Percentiles rank a stretch among this genome's conserved stretches.
Conservation (phyloP, 1,140 invertebrate species). For the Aphidius gifuensis region DNA sequence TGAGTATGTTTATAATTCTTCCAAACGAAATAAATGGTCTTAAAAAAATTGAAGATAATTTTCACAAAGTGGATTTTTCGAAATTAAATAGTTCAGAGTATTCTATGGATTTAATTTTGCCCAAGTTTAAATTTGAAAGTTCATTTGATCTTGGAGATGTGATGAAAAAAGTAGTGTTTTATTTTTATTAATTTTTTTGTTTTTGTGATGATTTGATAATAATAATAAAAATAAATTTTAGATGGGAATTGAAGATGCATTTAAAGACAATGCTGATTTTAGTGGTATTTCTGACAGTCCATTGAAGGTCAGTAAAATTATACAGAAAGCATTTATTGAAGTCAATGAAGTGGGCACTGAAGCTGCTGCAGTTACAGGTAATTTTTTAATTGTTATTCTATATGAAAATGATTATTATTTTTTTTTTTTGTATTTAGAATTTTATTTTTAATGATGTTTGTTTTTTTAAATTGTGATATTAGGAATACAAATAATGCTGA, state of each 20-base stretch:
- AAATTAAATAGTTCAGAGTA: slow-evolving; percentile 7
- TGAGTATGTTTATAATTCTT: slow-evolving; percentile 60
- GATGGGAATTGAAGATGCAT: slow-evolving; percentile 56
- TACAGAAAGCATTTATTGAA: slow-evolving; percentile 63
- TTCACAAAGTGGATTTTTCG: slow-evolving; percentile 39
- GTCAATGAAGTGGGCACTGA: slow-evolving; percentile 64
- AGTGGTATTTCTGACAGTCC: slow-evolving; percentile 52
- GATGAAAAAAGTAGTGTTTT: slow-evolving; percentile 42
- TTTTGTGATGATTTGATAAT: background rate
- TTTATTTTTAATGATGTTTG: too few species aligned
- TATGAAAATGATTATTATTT: background rate
- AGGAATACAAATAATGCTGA: slow-evolving; percentile 1
- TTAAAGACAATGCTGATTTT: slow-evolving; percentile 55
- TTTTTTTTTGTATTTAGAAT: background rate
- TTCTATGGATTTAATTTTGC: slow-evolving; percentile 37
- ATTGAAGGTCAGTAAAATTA: slow-evolving; percentile 54
- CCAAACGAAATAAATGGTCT: slow-evolving; percentile 59
- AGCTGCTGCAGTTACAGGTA: slow-evolving; percentile 57
- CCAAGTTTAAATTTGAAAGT: slow-evolving; percentile 51
- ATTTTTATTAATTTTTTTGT: background rate
- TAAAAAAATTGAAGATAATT: slow-evolving; percentile 45
- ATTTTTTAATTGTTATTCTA: background rate
- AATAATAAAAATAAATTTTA: slow-evolving; percentile 29
- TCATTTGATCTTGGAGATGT: slow-evolving; percentile 41
- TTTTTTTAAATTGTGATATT: background rate